Percentiles rank a stretch among this genome's conserved stretches.
Evolutionary conservation across 2,888 invertebrate genomes (phyloP).

Genomic region (Rutpela maculata): DNA sequence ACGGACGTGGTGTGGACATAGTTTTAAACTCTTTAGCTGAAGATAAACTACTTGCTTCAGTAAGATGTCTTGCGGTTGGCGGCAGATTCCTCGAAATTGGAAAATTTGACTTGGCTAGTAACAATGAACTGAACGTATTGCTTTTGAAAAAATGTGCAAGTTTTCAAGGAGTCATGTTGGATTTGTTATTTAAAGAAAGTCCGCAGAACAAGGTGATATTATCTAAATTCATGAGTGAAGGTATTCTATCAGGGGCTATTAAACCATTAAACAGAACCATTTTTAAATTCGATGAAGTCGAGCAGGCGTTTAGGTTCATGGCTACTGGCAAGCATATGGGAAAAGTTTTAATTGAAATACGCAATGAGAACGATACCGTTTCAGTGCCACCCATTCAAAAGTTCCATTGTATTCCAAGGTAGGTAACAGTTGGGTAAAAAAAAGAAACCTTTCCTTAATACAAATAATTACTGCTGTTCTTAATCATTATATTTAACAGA

Average conservation of each 20-base stretch:
- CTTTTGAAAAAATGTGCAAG: conserved; percentile 83
- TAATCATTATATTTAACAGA: no score
- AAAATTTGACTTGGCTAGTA: conserved; percentile 86
- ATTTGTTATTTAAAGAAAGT: conserved; percentile 67
- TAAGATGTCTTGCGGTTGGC: conserved; percentile 77
- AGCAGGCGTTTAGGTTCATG: conserved; percentile 83
- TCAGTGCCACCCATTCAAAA: conserved; percentile 63
- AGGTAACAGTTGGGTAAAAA: neutral
- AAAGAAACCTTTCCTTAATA: no score
- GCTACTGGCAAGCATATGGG: conserved; percentile 87
- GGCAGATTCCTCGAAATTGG: conserved; percentile 91
- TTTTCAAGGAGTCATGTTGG: conserved; percentile 87
- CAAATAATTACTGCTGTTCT: no score
- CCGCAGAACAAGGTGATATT: conserved; percentile 42
- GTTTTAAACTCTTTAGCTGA: conserved; percentile 94
- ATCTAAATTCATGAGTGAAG: conserved; percentile 22
- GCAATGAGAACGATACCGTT: conserved; percentile 64
- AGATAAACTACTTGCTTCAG: conserved; percentile 88
- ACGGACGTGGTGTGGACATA: conserved; percentile 92
- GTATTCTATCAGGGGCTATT: conserved; percentile 77
- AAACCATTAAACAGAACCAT: conserved; percentile 81
- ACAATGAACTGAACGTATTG: conserved; percentile 80
- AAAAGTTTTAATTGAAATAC: conserved; percentile 77
- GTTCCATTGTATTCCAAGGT: conserved; percentile 56
- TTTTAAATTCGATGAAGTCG: conserved; percentile 81